Evolutionary conservation across 1,140 invertebrate genomes (phyloP), one percentile per base, ranked within the genome.

Genomic region (Scaptomyza graminum): DNA sequence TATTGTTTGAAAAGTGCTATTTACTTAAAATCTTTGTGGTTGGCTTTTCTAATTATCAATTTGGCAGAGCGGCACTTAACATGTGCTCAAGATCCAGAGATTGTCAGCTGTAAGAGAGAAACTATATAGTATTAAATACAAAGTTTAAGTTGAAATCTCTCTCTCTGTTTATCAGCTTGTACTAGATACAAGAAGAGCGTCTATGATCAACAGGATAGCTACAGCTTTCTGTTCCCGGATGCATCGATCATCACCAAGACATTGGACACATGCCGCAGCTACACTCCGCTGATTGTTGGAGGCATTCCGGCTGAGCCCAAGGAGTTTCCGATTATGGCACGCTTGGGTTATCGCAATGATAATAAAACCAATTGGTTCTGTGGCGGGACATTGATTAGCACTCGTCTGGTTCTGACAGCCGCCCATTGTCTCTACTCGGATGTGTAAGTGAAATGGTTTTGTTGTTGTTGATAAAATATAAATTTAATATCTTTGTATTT

Each of bases 291-390:
- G 0, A 83, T 90, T 15, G 51, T 83, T 5, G 84, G 61, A 0
- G 90, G 89, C 8, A 47, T 15, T 6, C 72, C 79, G 1, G 88
- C 92, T 0, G 46, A 71, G 5, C 75, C 79, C 3, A 82, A 83
- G 46, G 92, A 92, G 63, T 92, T 92, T 65, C 84, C 92, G 0
- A 90, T 90, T 37, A 92, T 92, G 67, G 92, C 83, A 5, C 77
- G 90, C 5, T 52, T 92, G 51, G 92, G 91, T 5, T 68, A 75
- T 54, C 68, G 68, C 12, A 13, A 68, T 12, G 16, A 74, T n/a
- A 76, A 76, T 8, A 15, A 60, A 12, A 50, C 59, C 28, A 47
- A 31, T 11, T 92, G 91, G 85, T 74, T 89, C 51, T 92, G 92
- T 69, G 91, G 88, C 11, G 92, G 92, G 12, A 92, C 91, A 3